These are phyloP conservation scores for Carcharodon carcharias DNA, from an alignment of 2,797 vertebrate genomes.

Conservation along the genomic window DNA sequence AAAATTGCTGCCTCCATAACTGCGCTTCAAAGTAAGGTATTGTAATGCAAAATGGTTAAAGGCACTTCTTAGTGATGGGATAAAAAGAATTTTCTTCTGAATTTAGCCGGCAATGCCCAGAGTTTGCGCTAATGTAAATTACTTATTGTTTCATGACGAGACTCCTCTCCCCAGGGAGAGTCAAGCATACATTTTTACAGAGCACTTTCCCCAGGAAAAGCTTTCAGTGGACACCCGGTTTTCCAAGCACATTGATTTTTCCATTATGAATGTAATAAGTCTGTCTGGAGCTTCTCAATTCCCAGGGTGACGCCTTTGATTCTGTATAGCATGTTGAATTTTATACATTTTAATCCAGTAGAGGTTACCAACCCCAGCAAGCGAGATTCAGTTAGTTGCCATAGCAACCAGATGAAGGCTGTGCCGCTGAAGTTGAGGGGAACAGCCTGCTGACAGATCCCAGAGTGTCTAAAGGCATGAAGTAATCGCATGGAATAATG, in stretches of 20 bases:
- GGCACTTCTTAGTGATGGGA: not conserved
- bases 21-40: not conserved
- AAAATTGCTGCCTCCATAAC: not conserved
- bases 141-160: not conserved
- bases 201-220: not conserved
- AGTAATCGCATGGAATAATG: not conserved
- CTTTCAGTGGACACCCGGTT: not conserved
- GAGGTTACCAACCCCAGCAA: not conserved
- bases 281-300: too few relatives aligned
- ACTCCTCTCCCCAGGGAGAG: not conserved
- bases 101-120: not conserved
- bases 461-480: not conserved
- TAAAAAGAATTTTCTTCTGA: not conserved
- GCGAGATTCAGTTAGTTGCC: not conserved
- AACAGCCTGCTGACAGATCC: not conserved
- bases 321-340: not conserved
- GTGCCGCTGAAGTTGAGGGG: not conserved
- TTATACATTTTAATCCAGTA: constrained; percentile 26
- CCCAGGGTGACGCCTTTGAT: not conserved
- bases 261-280: constrained; percentile 23
- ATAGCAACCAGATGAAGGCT: not conserved
- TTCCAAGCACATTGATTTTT: constrained; percentile 11
- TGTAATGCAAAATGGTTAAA: not conserved
- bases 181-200: not conserved
- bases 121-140: not conserved